Evolutionary conservation across 2,113 vertebrate species (phyloP), one percentile per base, ranked within the genome.

Genomic region (Cygnus atratus): DNA sequence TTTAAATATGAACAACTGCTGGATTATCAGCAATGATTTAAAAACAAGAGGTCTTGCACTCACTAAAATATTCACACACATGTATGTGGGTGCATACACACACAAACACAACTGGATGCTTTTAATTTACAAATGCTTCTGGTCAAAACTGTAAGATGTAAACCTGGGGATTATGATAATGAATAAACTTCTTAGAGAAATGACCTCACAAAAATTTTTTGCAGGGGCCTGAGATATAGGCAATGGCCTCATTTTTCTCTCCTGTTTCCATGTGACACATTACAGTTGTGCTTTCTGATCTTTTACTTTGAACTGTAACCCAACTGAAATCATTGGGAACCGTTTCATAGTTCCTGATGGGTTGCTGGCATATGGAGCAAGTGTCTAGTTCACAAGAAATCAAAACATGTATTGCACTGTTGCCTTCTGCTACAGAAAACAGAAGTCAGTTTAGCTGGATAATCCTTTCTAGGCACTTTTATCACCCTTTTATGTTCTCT

Each of bases 1-100:
- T 75, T 89, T 79, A 90, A 82, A 94, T 83, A 94, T 41, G 92
- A 96, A 87, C 81, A 91, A 91, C n/a, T 44, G 62, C 39, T 82
- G 59, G 48, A 76, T 87, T 68, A 91, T 76, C 54, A 62, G 48
- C 37, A 75, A 55, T 35, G 26, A 83, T 83, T 80, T 83, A 79
- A 90, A 91, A 92, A 73, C 44, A 96, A 46, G 66, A 92, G 33
- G 21, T 85, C 80, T 83, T 87, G 54, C 11, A 39, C 73, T 84
- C 35, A 54, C n/a, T 55, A 37, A 94, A 90, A 77, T 71, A 81
- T 52, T 87, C 72, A 35, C 39, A 48, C 0, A 0, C 25, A 76
- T 25, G 18, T 48, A 33, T 59, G 52, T 11, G 72, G 11, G 28
- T 71, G 41, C 26, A 37, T 21, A 62, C 14, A 59, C 35, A 74